Evolutionary conservation across 2,888 invertebrate genomes (phyloP), one percentile per base, ranked within the genome.

Genomic region (Onchidella celtica): DNA sequence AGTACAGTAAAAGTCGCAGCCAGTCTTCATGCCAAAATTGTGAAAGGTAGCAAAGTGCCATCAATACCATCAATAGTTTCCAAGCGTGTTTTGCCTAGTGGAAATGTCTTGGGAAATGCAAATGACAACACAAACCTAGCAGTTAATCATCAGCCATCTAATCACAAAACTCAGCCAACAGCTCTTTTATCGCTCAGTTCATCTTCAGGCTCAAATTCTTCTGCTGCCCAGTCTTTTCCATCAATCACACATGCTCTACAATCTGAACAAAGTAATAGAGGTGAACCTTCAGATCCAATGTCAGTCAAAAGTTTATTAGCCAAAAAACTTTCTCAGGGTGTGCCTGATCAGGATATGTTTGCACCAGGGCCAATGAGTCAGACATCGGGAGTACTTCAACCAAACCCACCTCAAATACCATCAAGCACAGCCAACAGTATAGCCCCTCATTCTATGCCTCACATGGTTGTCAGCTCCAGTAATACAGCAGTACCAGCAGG

Each of bases 301-400:
- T 73, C 72, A 40, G 73, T 77, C 93, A 98, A 98, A 94, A 97
- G 97, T 94, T 95, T 98, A 87, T 94, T 98, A 93, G 98, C 98
- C 89, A 97, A 97, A 94, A 98, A 98, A 96, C 86, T 92, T 32
- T 87, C 85, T 6, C 80, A 80, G 27, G 69, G 32, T 57, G 57
- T 69, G 27, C 38, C 78, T 21, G 78, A 78, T n/a, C 78, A 78
- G 24, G 78, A 78, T 3, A 3, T 36, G 27, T 29, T 47, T 14
- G 24, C 21, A 14, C 32, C 21, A 17, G 3, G 36, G 40, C 69
- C 69, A 24, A 4, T 38, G 24, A 78, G 21, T 29, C 70, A 47
- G n/a, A 3, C n/a, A 4, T 14, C 55, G 4, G 72, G 57, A 14
- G n/a, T 3, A 0, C 1, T n/a, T n/a, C 68, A 68, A 9, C 2